A percentile compares a stretch with the other conserved stretches of the same genome.
phyloP scores from a whole-genome alignment of 2,888 invertebrate species.

The Drosophila buzzatii region DNA sequence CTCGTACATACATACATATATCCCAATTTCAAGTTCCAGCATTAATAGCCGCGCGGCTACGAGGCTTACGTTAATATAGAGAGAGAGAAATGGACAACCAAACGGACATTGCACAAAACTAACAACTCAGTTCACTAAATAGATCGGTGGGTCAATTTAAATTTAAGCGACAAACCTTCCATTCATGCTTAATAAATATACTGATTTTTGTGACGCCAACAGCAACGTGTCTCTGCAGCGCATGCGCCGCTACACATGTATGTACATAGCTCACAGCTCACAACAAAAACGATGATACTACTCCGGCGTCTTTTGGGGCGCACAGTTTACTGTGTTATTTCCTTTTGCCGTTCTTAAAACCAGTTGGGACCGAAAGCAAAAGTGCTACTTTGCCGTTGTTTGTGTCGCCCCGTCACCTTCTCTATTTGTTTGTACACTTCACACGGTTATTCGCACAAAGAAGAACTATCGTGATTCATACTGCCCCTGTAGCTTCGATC shows the following conservation, averaged over 20 bases:
- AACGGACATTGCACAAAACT: no score
- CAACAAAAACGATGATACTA: slow-evolving; percentile 34
- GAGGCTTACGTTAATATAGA: no score
- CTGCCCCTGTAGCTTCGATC: slow-evolving; percentile 35
- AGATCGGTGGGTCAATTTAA: not conserved
- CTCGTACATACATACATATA: no score
- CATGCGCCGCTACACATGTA: slow-evolving; percentile 58
- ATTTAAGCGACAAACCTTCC: slow-evolving; percentile 43
- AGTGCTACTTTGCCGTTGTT: slow-evolving; percentile 72
- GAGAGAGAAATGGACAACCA: no score
- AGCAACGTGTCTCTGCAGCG: slow-evolving; percentile 35
- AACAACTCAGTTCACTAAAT: no score
- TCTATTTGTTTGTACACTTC: slow-evolving; percentile 64
- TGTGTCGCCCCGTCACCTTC: slow-evolving; percentile 46
- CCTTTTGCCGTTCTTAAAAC: slow-evolving; percentile 65
- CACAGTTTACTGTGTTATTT: slow-evolving; percentile 49
- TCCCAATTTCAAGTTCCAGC: no score
- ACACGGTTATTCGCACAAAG: slow-evolving; percentile 60
- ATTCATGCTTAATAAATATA: slow-evolving; percentile 38
- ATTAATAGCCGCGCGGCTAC: no score
- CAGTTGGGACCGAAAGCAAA: slow-evolving; percentile 83
- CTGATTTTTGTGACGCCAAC: slow-evolving; percentile 26
- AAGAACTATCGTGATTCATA: slow-evolving; percentile 74
- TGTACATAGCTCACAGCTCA: slow-evolving; percentile 34
- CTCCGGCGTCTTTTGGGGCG: slow-evolving; percentile 41